Percentiles rank a stretch among this genome's conserved stretches.
Evolutionary conservation across 2,113 vertebrate genomes (phyloP).

Genomic region (Erpornis zantholeuca): DNA sequence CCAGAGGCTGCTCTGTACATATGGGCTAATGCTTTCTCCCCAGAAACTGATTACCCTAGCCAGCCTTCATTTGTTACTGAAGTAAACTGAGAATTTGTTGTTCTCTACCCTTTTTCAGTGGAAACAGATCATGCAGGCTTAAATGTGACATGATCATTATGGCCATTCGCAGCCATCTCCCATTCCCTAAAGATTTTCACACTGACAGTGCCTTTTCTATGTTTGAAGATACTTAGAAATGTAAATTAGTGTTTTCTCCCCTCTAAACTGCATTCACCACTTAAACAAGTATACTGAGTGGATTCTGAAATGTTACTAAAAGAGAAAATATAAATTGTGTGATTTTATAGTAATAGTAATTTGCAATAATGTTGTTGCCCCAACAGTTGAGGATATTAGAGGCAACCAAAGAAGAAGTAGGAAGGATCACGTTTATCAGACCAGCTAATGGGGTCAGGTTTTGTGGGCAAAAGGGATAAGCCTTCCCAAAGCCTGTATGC

Average conservation of each 20-base stretch:
- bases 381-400: background rate
- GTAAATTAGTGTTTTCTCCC: constrained; percentile 17
- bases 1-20: constrained; percentile 73
- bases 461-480: background rate
- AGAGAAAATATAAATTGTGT: background rate
- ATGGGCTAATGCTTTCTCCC: constrained; percentile 40
- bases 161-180: background rate
- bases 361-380: background rate
- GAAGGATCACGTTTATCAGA: background rate
- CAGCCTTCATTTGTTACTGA: constrained; percentile 13
- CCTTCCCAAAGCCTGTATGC: background rate
- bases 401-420: background rate
- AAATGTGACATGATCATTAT: background rate
- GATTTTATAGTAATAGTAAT: background rate
- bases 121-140: background rate
- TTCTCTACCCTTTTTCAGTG: background rate
- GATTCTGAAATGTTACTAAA: background rate
- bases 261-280: background rate
- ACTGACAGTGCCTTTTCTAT: background rate
- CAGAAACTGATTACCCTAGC: background rate
- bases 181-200: background rate
- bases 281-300: background rate
- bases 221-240: constrained; percentile 29
- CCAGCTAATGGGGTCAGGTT: background rate
- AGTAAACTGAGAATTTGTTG: constrained; percentile 23